phyloP scores from a whole-genome alignment of 2,113 vertebrate genomes.

The Aegotheles bennettii region DNA sequence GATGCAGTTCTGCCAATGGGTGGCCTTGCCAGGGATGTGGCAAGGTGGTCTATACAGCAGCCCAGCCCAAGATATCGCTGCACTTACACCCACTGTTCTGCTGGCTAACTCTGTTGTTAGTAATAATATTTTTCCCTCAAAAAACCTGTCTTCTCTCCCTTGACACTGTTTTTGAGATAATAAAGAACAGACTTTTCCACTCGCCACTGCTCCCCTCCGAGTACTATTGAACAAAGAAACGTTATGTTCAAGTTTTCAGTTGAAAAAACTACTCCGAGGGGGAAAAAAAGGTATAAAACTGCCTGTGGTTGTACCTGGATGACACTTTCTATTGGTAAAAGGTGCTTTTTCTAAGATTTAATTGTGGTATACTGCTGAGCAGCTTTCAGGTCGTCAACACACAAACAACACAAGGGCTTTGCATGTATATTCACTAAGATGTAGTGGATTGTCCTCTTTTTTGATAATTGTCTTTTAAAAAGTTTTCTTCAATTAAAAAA shows the following conservation, averaged over 20 bases:
- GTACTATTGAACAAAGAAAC: not conserved
- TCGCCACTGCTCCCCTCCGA: not conserved
- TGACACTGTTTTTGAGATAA: not conserved
- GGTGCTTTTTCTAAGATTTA: not conserved
- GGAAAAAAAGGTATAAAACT: not conserved
- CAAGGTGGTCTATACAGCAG: rapidly evolving
- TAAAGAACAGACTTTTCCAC: not conserved
- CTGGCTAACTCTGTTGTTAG: not conserved
- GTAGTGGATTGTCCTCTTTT: not conserved
- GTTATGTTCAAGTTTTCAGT: not conserved
- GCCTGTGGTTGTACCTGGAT: not conserved
- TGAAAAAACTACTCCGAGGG: not conserved
- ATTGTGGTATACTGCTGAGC: not conserved
- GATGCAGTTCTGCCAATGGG: not conserved
- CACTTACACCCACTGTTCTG: not conserved
- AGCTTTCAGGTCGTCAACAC: not conserved
- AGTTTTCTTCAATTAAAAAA: not conserved
- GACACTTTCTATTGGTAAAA: not conserved
- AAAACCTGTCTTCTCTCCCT: not conserved
- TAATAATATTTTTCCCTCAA: not conserved
- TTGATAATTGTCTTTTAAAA: not conserved
- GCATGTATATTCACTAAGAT: not conserved
- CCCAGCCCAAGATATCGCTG: rapidly evolving
- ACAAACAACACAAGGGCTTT: not conserved
- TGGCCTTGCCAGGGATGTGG: not conserved